Base-by-base conservation (phyloP, 2,888 invertebrate species). In the Scaptomyza cyrtandrae region DNA sequence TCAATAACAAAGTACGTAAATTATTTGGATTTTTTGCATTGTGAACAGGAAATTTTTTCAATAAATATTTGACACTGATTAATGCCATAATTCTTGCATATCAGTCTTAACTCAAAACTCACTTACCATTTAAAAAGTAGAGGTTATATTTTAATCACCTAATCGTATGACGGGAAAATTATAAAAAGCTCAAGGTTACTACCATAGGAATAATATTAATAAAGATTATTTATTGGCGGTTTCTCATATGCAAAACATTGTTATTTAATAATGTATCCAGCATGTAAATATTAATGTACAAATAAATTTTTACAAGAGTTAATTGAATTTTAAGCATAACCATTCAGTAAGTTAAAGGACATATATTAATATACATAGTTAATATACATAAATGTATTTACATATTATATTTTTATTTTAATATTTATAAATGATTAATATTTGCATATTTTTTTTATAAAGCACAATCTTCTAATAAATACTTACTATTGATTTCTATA, bases 51-150 rank as follows among this genome's bases (percentile, higher is more conserved):
- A 65, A 66, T 27, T 66, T 75, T 57, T 54, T 46, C 41, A 75
- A 75, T 53, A 57, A 43, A 19, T 46, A 13, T 56, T 65, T 65
- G 74, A 71, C 71, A 75, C 55, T 74, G 75, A 74, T 71, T 74
- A 61, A 75, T 74, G 75, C 35, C 57, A 64, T 65, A 57, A 41
- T 41, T 57, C 53, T 41, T 46, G 44, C 49, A 43, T 53, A 56
- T 49, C 57, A 48, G 55, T 35, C 31, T 44, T 16, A 49, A 27
- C 29, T 9, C n/a, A 19, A 41, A 35, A 33, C 16, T 13, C 37
- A 33, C 50, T 50, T 52, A 50, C 29, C 14, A 29, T 46, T 54
- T 19, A 9, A 52, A 19, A 56, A 16, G 3, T 33, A 19, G 39
- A 11, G 10, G 24, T 11, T 49, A 57, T 14, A 43, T 24, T 16